A percentile compares a stretch with the other conserved stretches of the same genome.
Evolutionary conservation across 2,797 vertebrate species (phyloP).

Genomic region (Lindbergichthys nudifrons): DNA sequence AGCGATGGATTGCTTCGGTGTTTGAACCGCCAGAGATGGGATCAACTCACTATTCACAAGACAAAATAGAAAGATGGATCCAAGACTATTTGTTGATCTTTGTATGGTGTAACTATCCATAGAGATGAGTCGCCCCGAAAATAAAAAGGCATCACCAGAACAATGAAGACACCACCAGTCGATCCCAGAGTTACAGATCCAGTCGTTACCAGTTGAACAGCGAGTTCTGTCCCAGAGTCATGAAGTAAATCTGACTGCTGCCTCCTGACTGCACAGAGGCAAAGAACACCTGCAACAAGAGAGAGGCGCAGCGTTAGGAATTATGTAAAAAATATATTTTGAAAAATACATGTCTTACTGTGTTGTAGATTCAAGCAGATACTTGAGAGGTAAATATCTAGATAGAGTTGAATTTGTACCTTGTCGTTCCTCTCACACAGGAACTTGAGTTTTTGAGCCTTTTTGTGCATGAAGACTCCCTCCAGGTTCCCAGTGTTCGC

Average conservation of each 20-base stretch:
- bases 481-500: constrained; percentile 90
- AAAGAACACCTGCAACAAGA: constrained; percentile 90
- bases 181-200: constrained; percentile 43
- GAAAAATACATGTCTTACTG: neutral
- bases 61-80: constrained; percentile 1
- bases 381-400: neutral
- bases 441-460: constrained; percentile 96
- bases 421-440: constrained; percentile 96
- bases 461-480: constrained; percentile 95
- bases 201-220: constrained; percentile 92
- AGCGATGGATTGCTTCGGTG: constrained; percentile 1
- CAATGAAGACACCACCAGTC: constrained; percentile 14
- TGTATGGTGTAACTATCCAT: neutral
- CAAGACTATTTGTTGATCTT: constrained; percentile 2
- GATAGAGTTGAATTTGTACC: constrained; percentile 74
- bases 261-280: constrained; percentile 92
- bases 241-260: constrained; percentile 97
- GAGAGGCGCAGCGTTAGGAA: too few relatives aligned
- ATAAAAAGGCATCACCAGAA: constrained; percentile 25
- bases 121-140: constrained; percentile 14
- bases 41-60: neutral
- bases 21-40: too few relatives aligned
- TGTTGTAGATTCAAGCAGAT: neutral
- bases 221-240: constrained; percentile 94
- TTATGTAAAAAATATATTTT: neutral